A percentile compares a stretch with the other conserved stretches of the same genome.
phyloP scores from a whole-genome alignment of 2,888 invertebrate species.

The Salticus scenicus region DNA sequence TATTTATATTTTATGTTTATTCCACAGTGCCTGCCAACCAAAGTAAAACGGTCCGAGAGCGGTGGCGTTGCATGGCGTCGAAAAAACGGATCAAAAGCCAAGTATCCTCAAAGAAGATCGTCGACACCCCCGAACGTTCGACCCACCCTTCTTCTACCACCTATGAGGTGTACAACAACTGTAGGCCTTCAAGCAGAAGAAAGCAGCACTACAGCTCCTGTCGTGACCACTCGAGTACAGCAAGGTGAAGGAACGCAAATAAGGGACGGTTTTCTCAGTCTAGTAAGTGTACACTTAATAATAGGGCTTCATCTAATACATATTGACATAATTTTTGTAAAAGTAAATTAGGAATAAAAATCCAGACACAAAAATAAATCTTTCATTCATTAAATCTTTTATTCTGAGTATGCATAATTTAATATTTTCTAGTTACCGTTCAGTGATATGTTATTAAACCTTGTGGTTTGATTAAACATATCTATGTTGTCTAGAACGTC shows the following conservation, averaged over 20 bases:
- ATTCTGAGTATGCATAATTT: no score
- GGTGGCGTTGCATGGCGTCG: constrained; percentile 48
- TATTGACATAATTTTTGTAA: no score
- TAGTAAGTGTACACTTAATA: constrained; percentile 41
- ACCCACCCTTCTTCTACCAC: constrained; percentile 56
- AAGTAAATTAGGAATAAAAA: no score
- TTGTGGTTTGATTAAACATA: no score
- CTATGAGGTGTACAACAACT: constrained; percentile 48
- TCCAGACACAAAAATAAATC: no score
- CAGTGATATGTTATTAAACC: no score
- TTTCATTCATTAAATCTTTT: no score
- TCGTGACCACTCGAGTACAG: constrained; percentile 48
- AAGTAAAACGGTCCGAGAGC: constrained; percentile 37
- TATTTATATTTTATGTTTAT: no score
- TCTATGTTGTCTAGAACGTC: no score
- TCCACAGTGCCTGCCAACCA: constrained; percentile 33
- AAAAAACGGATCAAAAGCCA: constrained; percentile 42
- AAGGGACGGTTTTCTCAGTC: constrained; percentile 19
- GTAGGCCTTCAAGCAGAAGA: background rate
- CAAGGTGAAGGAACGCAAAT: constrained; percentile 2
- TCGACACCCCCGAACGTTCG: constrained; percentile 36
- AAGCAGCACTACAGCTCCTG: constrained; percentile 37
- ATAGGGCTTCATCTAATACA: no score
- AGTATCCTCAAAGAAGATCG: constrained; percentile 19
- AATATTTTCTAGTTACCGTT: no score